These are phyloP conservation scores for Nannoperca obscura DNA, from an alignment of 2,797 vertebrate species.

Conservation along the genomic window DNA sequence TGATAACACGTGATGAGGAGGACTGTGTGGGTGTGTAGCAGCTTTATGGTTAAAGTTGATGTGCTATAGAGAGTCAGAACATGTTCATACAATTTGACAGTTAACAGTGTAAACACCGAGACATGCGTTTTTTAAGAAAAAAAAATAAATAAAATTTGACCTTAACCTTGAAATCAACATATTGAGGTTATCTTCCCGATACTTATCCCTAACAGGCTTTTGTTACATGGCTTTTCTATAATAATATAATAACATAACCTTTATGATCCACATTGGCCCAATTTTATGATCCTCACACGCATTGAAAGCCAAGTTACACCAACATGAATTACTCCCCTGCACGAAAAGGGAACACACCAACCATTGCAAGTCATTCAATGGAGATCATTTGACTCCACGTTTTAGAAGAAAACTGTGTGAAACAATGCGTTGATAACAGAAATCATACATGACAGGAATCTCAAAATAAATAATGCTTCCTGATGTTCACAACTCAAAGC, in stretches of 20 bases:
- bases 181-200: neutral
- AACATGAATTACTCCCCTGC: neutral
- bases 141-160: neutral
- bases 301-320: neutral
- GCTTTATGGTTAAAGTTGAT: neutral
- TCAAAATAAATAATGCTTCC: neutral
- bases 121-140: too few species aligned
- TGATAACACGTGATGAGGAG: neutral
- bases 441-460: neutral
- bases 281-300: neutral
- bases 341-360: neutral
- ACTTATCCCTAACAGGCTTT: neutral
- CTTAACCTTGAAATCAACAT: neutral
- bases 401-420: neutral
- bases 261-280: neutral
- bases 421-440: neutral
- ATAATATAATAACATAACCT: neutral
- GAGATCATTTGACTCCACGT: neutral
- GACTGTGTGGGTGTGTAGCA: neutral
- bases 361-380: neutral
- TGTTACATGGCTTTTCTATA: neutral
- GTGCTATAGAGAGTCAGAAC: too few species aligned
- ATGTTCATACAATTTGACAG: slow-evolving; percentile 1
- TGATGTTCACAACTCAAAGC: neutral
- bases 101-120: too few species aligned